Percentiles rank a stretch among this genome's conserved stretches.
These are phyloP conservation scores for Hippocampus mohnikei DNA, from an alignment of 2,113 vertebrate species.

Conservation along the genomic window DNA sequence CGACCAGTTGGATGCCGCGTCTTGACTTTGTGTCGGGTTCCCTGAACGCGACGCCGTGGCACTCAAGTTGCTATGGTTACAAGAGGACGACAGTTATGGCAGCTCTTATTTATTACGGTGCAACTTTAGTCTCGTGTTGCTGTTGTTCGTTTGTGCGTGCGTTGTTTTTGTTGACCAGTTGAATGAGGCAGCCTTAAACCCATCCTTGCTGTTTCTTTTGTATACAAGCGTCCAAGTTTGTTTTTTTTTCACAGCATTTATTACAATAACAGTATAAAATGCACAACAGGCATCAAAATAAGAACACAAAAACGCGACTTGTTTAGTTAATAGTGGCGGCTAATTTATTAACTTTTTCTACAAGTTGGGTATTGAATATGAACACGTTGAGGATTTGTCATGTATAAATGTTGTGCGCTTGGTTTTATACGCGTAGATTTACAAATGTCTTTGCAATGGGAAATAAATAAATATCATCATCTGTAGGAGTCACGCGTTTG, in stretches of 20 bases:
- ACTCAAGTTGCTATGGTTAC: neutral
- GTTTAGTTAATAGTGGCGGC: too few relatives aligned
- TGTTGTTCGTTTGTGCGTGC: neutral
- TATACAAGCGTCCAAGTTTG: neutral
- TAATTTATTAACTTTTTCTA: neutral
- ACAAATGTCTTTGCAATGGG: neutral
- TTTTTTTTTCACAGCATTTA: constrained; percentile 20
- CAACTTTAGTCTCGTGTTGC: neutral
- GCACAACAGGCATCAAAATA: constrained; percentile 39
- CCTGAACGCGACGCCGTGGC: neutral
- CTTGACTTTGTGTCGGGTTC: neutral
- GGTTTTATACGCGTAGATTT: neutral
- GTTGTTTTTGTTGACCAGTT: neutral
- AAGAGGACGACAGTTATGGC: neutral
- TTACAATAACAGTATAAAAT: constrained; percentile 44
- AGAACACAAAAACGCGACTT: constrained; percentile 40
- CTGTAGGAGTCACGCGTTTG: neutral
- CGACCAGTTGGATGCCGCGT: constrained; percentile 51
- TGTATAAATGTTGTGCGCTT: neutral
- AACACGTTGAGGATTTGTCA: neutral
- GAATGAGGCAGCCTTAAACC: constrained; percentile 1
- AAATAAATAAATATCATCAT: constrained; percentile 4
- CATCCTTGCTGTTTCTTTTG: neutral
- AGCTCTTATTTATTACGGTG: constrained; percentile 7
- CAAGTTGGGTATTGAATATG: neutral